Conservation (phyloP, 1,140 invertebrate genomes). For the Cydia fagiglandana region DNA sequence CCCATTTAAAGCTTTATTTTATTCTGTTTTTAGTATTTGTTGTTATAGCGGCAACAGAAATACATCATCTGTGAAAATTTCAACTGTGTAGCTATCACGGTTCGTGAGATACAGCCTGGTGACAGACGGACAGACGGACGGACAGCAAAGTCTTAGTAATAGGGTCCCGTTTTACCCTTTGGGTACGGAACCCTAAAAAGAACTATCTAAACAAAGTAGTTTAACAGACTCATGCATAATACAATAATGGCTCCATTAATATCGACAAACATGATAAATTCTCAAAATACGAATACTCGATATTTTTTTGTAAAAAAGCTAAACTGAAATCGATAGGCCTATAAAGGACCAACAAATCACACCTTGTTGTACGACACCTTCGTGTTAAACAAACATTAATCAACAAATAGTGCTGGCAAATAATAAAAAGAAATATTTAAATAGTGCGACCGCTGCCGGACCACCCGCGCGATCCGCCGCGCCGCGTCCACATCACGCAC, state of each 20-base stretch:
- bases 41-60: too few relatives aligned
- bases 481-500: slow-evolving; percentile 53
- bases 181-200: too few relatives aligned
- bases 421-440: slow-evolving; percentile 68
- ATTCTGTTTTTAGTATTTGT: too few relatives aligned
- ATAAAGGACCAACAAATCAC: slow-evolving; percentile 67
- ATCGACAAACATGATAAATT: slow-evolving; percentile 12
- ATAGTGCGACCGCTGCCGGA: slow-evolving; percentile 58
- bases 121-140: too few relatives aligned
- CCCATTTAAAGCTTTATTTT: too few relatives aligned
- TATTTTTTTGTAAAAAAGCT: slow-evolving; percentile 7
- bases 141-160: too few relatives aligned
- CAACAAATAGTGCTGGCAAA: slow-evolving; percentile 60
- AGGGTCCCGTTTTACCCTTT: too few relatives aligned
- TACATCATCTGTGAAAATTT: too few relatives aligned
- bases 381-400: slow-evolving; percentile 66
- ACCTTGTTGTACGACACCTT: slow-evolving; percentile 63
- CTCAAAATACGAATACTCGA: not conserved
- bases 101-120: too few relatives aligned
- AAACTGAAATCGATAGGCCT: slow-evolving; percentile 57
- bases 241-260: slow-evolving; percentile 18
- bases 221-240: too few relatives aligned
- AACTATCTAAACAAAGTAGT: too few relatives aligned
- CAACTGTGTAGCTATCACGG: too few relatives aligned
- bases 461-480: slow-evolving; percentile 64